Evolutionary conservation across 2,888 invertebrate genomes (phyloP), one percentile per base, ranked within the genome.

Genomic region (Megastigmus dorsalis): DNA sequence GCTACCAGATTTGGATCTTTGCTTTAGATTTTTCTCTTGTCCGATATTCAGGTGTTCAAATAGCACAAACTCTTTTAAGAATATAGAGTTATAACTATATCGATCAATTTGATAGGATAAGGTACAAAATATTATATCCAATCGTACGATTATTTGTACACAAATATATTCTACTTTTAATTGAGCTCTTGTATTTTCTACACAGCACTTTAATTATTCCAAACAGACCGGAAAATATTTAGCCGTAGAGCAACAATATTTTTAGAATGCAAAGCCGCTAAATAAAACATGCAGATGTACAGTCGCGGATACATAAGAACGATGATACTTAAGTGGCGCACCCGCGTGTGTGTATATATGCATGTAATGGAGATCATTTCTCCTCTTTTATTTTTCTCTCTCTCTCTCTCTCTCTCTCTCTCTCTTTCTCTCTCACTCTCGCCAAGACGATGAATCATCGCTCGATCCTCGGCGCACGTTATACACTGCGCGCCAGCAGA

Each of bases 311-410:
- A 54, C 20, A 38, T n/a, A 36, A 6, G 20, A 13, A n/a, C 20
- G 45, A 45, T 23, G 43, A 60, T 45, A 43, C 43, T 70, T 52
- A 52, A 71, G 55, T 48, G 62, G 52, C 54, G 54, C 33, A 52
- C 43, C 54, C 66, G 66, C 36, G n/a, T 26, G 23, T 23, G n/a
- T 15, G 20, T 38, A 30, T 66, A 13, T 54, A 41, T 45, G 30
- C 23, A 6, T 41, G 67, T 62, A 62, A 74, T 62, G 57, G 45
- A 68, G 67, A 74, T 55, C 62, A 52, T 52, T 33, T 55, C 54
- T 63, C 26, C 68, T 62, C n/a, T n/a, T 18, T 54, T 30, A 20
- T 45, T 45, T 45, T 45, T 15, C 48, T 33, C 13, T 20, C 28
- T 45, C 26, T 33, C 30, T 20, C n/a, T n/a, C n/a, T n/a, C n/a